Evolutionary conservation across 2,113 vertebrate species (phyloP), one percentile per base, ranked within the genome.

Genomic region (Toxotes jaculatrix): DNA sequence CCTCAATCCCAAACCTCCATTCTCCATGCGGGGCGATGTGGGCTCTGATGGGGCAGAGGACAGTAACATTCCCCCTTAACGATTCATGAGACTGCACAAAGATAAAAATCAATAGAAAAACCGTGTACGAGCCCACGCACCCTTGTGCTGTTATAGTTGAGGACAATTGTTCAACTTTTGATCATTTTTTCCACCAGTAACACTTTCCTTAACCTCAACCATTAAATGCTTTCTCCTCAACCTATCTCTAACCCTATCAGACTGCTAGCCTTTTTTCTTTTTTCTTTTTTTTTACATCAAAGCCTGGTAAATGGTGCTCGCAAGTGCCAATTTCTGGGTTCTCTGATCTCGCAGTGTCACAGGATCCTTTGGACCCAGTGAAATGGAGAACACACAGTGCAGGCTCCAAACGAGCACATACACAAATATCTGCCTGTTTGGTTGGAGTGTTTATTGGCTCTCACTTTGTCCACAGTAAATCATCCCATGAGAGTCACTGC

Each of bases 21-120:
- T 85, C 71, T 87, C 64, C 74, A 66, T 23, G 73, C 5, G 59
- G 80, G 71, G 31, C 65, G 14, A 68, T n/a, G 73, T 76, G 74
- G 82, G 63, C 84, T 85, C 55, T 38, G 74, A 66, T 65, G 80
- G 87, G 77, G 57, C 88, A 93, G 69, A 85, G 89, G 84, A 91
- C 77, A 87, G 69, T 62, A 78, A 83, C 85, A 74, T 27, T 7
- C 27, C 38, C 59, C 73, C 21, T 64, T 60, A 60, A 63, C 27
- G 49, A 91, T 87, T 84, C 88, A 88, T 72, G 75, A 83, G 60
- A 74, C 76, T 12, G 51, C 63, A 47, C 74, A 79, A 47, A 82
- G 84, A 86, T 77, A 78, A 83, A 90, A 92, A 90, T 90, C 85
- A 88, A 92, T 85, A 83, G 56, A 76, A 61, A 80, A 83, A 80